Evolutionary conservation across 2,797 vertebrate species (phyloP), one percentile per base, ranked within the genome.

Genomic region (Triplophysa bombifrons): DNA sequence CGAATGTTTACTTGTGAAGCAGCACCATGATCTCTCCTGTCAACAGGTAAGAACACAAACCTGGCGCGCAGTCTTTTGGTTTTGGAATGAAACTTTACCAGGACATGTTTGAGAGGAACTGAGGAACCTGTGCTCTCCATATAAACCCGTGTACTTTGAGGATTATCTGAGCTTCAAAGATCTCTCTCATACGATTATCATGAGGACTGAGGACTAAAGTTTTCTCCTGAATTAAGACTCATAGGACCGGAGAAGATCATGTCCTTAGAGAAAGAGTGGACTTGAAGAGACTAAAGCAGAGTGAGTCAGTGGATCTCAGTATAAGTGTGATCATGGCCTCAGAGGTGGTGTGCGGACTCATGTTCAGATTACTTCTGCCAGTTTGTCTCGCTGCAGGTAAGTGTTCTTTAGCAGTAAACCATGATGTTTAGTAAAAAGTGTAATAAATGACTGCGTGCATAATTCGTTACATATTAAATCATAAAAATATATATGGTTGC

Each of bases 321-420:
- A 25, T 66, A 61, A 64, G 74, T 8, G 19, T 81, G 84, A 89
- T 53, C 61, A 96, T 96, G 95, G 95, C 95, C 86, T 95, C 94
- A 20, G 94, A 96, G 87, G 93, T 95, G 87, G 90, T 95, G 84
- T 96, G 95, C 81, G 95, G 95, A 76, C 92, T 96, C 66, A 88
- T 95, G 88, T 96, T 96, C 92, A 93, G 95, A 83, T 88, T 96
- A 82, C 90, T 96, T 63, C 93, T 96, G 48, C 95, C 95, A 83
- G 83, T 95, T 65, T 95, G 95, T 87, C 91, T 96, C 76, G 89
- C 93, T 85, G 93, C 94, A 87, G 95, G 95, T 96, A 92, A 88
- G 93, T 30, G n/a, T 48, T 48, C 1, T 1, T 48, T 14, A 30
- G 9, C 4, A 46, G 30, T 27, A 19, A 44, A 1, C 10, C 16